Percentiles rank a stretch among this genome's conserved stretches.
These are phyloP conservation scores for Macropodus opercularis DNA, from an alignment of 2,797 vertebrate species.

Conservation along the genomic window DNA sequence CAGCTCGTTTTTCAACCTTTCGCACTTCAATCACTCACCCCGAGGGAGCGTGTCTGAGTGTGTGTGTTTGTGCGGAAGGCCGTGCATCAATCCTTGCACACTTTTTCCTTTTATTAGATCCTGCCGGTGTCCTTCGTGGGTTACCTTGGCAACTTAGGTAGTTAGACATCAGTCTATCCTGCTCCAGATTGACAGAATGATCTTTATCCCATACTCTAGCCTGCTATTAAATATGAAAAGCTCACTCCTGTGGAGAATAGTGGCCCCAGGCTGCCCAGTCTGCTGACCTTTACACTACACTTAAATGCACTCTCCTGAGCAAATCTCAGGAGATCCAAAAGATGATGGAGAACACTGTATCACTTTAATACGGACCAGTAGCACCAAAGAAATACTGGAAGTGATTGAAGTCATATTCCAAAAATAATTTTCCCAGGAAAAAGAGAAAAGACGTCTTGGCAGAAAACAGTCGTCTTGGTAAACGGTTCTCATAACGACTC, in stretches of 20 bases:
- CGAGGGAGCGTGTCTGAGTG: constrained; percentile 13
- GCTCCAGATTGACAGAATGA: constrained; percentile 46
- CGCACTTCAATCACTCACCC: constrained; percentile 68
- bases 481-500: too few species aligned
- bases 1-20: constrained; percentile 51
- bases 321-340: constrained; percentile 9
- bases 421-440: background rate
- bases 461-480: too few species aligned
- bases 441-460: too few species aligned
- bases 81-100: constrained; percentile 46
- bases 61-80: constrained; percentile 37
- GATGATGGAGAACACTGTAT: constrained; percentile 9
- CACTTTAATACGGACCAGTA: background rate
- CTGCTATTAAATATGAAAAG: constrained; percentile 55
- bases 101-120: constrained; percentile 57
- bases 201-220: constrained; percentile 9
- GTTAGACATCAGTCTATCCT: constrained; percentile 36
- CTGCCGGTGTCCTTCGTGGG: constrained; percentile 33
- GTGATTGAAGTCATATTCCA: too few species aligned
- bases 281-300: constrained; percentile 49
- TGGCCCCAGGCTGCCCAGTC: constrained; percentile 4
- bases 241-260: constrained; percentile 24
- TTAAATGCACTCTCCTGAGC: constrained; percentile 23
- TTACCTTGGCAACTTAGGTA: constrained; percentile 65
- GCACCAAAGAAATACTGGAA: background rate